Conservation (phyloP, 2,113 vertebrate genomes). For the Corythornis cristatus region DNA sequence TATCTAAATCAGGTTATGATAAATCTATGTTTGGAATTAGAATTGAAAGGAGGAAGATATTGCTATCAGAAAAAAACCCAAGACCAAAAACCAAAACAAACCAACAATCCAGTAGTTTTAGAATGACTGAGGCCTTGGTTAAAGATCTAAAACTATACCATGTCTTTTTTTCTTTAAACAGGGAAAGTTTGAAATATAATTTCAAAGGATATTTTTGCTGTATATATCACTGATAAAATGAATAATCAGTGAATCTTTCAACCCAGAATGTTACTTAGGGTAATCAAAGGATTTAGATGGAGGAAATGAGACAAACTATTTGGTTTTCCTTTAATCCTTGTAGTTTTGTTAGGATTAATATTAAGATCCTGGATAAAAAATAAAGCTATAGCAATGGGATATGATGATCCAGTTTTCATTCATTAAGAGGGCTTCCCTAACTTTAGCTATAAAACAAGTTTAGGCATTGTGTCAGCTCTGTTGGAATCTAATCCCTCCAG, state of each 20-base stretch:
- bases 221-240: neutral
- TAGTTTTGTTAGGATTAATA: neutral
- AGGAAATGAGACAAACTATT: neutral
- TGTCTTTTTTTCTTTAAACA: neutral
- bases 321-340: neutral
- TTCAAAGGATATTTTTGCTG: neutral
- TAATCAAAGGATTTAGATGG: neutral
- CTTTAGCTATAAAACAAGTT: constrained; percentile 5
- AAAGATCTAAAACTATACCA: neutral
- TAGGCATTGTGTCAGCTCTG: neutral
- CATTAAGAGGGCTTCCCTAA: neutral
- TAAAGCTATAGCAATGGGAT: neutral
- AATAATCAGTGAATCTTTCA: neutral
- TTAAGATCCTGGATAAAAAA: neutral
- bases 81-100: too few species aligned
- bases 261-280: neutral
- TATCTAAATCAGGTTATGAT: neutral
- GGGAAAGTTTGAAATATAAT: neutral
- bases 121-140: neutral
- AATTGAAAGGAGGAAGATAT: neutral
- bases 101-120: neutral
- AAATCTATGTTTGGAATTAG: neutral
- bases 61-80: neutral
- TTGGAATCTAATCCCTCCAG: neutral
- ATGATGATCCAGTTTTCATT: neutral